Conservation (phyloP, 2,113 vertebrate species). For the Xenopus tropicalis region DNA sequence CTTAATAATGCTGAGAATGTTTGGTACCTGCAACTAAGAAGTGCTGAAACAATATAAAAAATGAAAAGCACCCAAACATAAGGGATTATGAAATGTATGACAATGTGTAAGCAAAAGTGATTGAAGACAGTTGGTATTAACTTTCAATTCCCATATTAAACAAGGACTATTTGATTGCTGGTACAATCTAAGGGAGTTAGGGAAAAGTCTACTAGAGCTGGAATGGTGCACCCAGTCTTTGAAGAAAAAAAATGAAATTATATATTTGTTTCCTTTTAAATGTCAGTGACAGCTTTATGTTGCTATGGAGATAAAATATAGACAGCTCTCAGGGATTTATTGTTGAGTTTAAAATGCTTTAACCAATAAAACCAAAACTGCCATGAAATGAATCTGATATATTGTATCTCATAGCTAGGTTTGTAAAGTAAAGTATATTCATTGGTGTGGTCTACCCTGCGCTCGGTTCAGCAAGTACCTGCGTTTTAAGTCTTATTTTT, state of each 20-base stretch:
- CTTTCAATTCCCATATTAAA: too few relatives aligned
- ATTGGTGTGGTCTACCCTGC: not conserved
- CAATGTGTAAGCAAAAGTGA: too few relatives aligned
- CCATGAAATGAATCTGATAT: slow-evolving; percentile 1
- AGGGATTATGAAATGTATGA: too few relatives aligned
- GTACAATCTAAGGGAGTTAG: not conserved
- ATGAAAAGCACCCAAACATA: too few relatives aligned
- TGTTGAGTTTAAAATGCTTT: slow-evolving; percentile 17
- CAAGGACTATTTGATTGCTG: too few relatives aligned
- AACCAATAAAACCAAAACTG: slow-evolving; percentile 24
- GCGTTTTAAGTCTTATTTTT: too few relatives aligned
- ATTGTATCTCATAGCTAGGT: not conserved
- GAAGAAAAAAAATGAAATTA: slow-evolving; percentile 11
- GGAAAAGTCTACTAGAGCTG: not conserved
- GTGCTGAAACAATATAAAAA: too few relatives aligned
- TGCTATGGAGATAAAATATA: slow-evolving; percentile 36
- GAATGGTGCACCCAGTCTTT: slow-evolving; percentile 6
- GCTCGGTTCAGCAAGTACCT: too few relatives aligned
- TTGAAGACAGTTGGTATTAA: too few relatives aligned
- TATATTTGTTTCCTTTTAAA: slow-evolving; percentile 19
- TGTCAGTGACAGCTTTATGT: slow-evolving; percentile 23
- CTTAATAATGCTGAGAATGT: too few relatives aligned
- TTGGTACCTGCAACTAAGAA: too few relatives aligned
- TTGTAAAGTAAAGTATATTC: not conserved
- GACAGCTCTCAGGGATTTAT: slow-evolving; percentile 31